Percentiles rank a stretch among this genome's conserved stretches.
Conservation (phyloP, 2,113 vertebrate species). For the Mohoua ochrocephala region DNA sequence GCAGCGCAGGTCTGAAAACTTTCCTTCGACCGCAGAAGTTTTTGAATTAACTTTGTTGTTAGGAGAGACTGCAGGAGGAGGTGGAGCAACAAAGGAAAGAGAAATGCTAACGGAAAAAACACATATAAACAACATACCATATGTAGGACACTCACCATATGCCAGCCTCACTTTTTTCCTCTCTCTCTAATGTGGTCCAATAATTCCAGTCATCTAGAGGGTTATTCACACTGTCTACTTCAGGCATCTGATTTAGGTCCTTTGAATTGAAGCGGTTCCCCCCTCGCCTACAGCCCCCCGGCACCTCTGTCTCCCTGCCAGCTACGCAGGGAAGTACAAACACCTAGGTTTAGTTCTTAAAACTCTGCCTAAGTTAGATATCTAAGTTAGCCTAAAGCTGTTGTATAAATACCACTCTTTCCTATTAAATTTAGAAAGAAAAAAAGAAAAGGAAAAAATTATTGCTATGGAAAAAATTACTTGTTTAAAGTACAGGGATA, state of each 20-base stretch:
- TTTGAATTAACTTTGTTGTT: slow-evolving; percentile 15
- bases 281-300: neutral
- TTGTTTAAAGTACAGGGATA: slow-evolving; percentile 19
- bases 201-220: slow-evolving; percentile 25
- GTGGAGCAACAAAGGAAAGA: slow-evolving; percentile 40
- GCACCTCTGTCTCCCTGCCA: slow-evolving; percentile 8
- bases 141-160: slow-evolving; percentile 47
- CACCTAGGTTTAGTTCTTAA: slow-evolving; percentile 11
- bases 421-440: neutral
- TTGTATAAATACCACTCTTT: neutral
- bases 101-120: slow-evolving; percentile 51
- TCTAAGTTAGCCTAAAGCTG: slow-evolving; percentile 9
- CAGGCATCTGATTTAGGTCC: slow-evolving; percentile 13
- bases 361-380: neutral
- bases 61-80: neutral
- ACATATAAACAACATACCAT: slow-evolving; percentile 51
- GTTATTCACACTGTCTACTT: slow-evolving; percentile 22
- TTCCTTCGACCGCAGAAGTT: neutral
- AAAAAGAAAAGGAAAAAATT: neutral
- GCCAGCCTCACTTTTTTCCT: slow-evolving; percentile 37
- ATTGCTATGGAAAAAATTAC: slow-evolving; percentile 7
- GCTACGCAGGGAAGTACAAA: neutral
- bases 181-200: slow-evolving; percentile 22
- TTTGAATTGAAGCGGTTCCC: neutral
- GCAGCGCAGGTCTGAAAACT: neutral